These are phyloP conservation scores for Eutrigla gurnardus DNA, from an alignment of 2,797 vertebrate species.

Conservation along the genomic window DNA sequence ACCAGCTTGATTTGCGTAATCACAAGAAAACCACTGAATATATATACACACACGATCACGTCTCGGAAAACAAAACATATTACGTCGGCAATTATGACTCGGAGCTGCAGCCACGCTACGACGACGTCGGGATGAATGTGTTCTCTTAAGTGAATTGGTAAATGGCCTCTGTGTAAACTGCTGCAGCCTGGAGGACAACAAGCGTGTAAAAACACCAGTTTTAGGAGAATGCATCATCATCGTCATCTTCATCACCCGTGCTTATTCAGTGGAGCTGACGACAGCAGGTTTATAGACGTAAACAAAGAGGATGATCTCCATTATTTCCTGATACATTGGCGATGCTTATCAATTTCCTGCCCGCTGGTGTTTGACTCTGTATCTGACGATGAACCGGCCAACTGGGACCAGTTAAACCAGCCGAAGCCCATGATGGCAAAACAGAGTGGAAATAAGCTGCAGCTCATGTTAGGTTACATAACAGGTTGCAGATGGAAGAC, in stretches of 20 bases:
- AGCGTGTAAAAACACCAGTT: neutral
- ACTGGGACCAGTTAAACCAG: constrained; percentile 1
- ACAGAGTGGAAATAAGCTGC: neutral
- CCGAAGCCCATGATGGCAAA: neutral
- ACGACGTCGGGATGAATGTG: neutral
- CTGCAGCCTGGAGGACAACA: neutral
- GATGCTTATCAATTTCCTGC: constrained; percentile 48
- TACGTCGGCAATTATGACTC: neutral
- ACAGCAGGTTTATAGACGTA: constrained; percentile 14
- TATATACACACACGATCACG: no score
- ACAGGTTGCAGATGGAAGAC: constrained; percentile 12
- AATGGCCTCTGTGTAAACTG: constrained; percentile 11
- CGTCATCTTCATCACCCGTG: neutral
- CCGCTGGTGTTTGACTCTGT: neutral
- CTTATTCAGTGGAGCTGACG: constrained; percentile 16
- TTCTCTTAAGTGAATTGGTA: neutral
- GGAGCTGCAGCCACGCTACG: no score
- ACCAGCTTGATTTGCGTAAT: neutral
- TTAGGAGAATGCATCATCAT: neutral
- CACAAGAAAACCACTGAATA: constrained; percentile 11
- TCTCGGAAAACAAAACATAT: neutral
- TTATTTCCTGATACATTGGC: constrained; percentile 38
- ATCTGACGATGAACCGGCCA: neutral
- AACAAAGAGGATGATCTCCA: constrained; percentile 12
- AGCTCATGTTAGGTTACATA: constrained; percentile 1